phyloP scores from a whole-genome alignment of 2,797 vertebrate species.

The Darevskia nairensis region DNA sequence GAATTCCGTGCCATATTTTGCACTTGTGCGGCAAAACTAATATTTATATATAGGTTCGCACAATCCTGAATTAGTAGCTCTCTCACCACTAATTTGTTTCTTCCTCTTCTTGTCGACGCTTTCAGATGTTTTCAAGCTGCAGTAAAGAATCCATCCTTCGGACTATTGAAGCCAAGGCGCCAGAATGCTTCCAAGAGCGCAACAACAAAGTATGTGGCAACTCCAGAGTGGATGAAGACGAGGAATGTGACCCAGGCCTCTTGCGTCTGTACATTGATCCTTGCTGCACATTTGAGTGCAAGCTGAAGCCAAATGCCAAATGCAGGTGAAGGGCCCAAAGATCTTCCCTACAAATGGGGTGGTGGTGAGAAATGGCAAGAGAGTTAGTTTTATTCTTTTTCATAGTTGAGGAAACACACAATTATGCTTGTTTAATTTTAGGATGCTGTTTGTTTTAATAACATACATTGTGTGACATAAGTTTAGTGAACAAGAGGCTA shows the following conservation, averaged over 20 bases:
- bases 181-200: constrained; percentile 90
- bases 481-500: background rate
- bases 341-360: fast-evolving
- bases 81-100: background rate
- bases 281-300: constrained; percentile 90
- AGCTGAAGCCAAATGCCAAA: constrained; percentile 78
- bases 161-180: constrained; percentile 89
- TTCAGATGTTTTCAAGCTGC: constrained; percentile 95
- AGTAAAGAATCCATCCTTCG: constrained; percentile 93
- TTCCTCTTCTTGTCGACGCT: constrained; percentile 17
- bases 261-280: constrained; percentile 87
- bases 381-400: background rate
- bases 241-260: constrained; percentile 95
- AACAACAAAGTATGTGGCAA: constrained; percentile 97
- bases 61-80: background rate
- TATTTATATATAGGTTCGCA: background rate
- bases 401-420: too few species aligned
- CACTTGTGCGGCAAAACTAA: background rate
- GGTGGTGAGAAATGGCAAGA: background rate
- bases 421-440: background rate
- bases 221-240: constrained; percentile 94
- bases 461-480: background rate
- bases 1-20: background rate
- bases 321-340: constrained; percentile 86
- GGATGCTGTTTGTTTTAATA: background rate